Base-by-base conservation (phyloP, 2,113 vertebrate genomes). In the Taurulus bubalis region DNA sequence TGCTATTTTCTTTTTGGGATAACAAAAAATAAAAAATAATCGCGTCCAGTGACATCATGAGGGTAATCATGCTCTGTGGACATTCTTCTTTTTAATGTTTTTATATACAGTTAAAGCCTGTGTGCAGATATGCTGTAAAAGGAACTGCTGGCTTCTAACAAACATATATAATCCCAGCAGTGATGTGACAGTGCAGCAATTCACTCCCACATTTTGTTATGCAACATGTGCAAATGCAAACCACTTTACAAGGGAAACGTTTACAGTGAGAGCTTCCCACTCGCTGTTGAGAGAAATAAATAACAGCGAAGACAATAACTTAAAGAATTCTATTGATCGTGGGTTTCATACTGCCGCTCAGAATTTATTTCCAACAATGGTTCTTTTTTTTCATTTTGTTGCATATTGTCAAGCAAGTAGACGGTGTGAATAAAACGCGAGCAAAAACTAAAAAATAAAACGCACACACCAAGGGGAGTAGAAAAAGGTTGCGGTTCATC, bases 201-300 rank as follows among this genome's bases (percentile, higher is more conserved):
- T 78, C 71, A 79, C 87, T 77, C 89, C 87, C 83, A 90, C 87
- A 85, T 82, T 63, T 83, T 79, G 71, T 89, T 87, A 85, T 34
- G 30, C 75, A 88, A 87, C 73, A 75, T 77, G 70, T 71, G 71
- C 75, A 77, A 81, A 87, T 66, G 71, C 45, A 85, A 83, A 77
- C 45, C 82, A 75, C 75, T 85, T 84, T 66, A 70, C 49, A 58
- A 51, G 59, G 71, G 62, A 47, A 28, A 22, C 28, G 4, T 78
- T 80, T 84, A 69, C 26, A 26, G 55, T 12, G 53, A 71, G 69
- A 59, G 72, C 85, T 55, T 79, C 87, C 87, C 79, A 87, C 84
- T 82, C 79, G 49, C 58, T 70, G 28, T 1, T 71, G 34, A 62
- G 55, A 42, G 59, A 55, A 71, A 71, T 56, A 69, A 87, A 82